Evolutionary conservation across 2,113 vertebrate genomes (phyloP).

Genomic region (Mus spicilegus): DNA sequence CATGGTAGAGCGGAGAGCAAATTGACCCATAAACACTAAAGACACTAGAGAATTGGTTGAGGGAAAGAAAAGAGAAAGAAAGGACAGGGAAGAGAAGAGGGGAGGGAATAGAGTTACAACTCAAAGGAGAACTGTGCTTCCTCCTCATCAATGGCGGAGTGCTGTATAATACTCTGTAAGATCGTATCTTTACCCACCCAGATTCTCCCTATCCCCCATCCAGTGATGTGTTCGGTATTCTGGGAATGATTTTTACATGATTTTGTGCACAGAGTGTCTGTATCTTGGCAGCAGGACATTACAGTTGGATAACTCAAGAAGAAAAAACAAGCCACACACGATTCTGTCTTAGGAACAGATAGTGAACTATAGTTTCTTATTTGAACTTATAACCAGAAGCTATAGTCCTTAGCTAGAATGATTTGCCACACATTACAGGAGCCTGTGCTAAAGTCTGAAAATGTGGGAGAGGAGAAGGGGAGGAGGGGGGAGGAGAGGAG

Average conservation of each 20-base stretch:
- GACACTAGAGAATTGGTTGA: neutral
- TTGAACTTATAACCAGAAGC: neutral
- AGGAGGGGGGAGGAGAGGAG: neutral
- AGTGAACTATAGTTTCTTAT: neutral
- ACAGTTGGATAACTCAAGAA: neutral
- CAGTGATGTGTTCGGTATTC: neutral
- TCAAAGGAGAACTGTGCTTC: neutral
- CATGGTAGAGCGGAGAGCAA: neutral
- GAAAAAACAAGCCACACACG: neutral
- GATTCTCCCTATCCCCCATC: neutral
- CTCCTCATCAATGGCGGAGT: neutral
- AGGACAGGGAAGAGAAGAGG: neutral
- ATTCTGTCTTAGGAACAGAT: neutral
- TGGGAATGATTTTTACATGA: neutral
- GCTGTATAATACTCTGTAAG: neutral
- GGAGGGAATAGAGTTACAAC: neutral
- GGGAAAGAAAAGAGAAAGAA: neutral
- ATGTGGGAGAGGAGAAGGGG: neutral
- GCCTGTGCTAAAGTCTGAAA: neutral
- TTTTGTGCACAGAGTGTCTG: neutral
- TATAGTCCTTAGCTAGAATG: neutral
- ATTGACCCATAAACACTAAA: neutral
- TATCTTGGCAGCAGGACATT: neutral
- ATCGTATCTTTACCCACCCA: neutral
- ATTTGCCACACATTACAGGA: neutral